Percentiles rank a stretch among this genome's conserved stretches.
These are phyloP conservation scores for Helostoma temminkii DNA, from an alignment of 2,797 vertebrate species.

Conservation along the genomic window DNA sequence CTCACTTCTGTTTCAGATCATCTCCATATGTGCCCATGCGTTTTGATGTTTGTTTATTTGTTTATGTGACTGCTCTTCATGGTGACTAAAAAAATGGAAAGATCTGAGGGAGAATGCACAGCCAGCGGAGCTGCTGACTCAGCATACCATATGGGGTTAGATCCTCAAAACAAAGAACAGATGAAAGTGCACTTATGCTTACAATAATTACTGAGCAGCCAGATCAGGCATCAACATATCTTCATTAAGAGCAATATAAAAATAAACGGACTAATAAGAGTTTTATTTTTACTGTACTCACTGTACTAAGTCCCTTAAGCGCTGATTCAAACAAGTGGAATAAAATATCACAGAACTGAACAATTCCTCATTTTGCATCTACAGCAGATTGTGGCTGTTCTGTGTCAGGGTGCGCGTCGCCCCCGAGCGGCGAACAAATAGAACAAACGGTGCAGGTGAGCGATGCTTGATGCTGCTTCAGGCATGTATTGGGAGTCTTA, in stretches of 20 bases:
- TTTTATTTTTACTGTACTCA: no score
- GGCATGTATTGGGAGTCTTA: background rate
- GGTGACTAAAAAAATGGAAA: conserved; percentile 39
- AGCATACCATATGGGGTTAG: conserved; percentile 57
- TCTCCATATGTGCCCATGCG: conserved; percentile 43
- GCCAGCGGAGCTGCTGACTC: conserved; percentile 63
- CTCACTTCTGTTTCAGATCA: conserved; percentile 52
- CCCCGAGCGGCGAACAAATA: conserved; percentile 69
- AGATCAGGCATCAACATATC: background rate
- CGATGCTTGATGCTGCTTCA: conserved; percentile 40
- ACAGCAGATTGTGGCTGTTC: conserved; percentile 5
- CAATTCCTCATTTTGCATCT: background rate
- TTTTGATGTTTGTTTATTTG: conserved; percentile 56
- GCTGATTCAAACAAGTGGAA: background rate
- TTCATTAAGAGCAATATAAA: background rate
- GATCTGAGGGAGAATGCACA: conserved; percentile 25
- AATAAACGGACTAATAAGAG: no score
- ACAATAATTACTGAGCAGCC: conserved; percentile 44
- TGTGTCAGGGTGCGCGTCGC: conserved; percentile 63
- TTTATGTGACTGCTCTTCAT: conserved; percentile 54
- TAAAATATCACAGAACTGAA: background rate
- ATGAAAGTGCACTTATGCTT: conserved; percentile 43
- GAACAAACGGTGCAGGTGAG: conserved; percentile 62
- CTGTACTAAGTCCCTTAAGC: background rate
- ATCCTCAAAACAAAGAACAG: conserved; percentile 62